phyloP scores from a whole-genome alignment of 2,113 vertebrate species.

The Hyperopisus bebe region DNA sequence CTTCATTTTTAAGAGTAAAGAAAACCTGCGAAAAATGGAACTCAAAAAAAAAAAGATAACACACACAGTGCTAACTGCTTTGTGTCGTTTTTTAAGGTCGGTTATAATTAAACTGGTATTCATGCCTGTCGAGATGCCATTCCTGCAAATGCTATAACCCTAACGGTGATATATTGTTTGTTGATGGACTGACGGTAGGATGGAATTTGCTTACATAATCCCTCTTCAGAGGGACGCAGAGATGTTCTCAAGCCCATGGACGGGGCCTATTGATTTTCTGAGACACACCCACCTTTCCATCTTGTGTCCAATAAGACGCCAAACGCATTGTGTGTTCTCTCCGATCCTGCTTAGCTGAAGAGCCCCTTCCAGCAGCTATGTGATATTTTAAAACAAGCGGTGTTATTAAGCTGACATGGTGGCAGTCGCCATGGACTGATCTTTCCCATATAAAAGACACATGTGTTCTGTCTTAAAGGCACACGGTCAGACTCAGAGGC shows the following conservation, averaged over 20 bases:
- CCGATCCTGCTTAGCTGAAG: not conserved
- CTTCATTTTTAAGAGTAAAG: not conserved
- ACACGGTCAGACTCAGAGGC: not conserved
- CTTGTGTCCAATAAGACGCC: not conserved
- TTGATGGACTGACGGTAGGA: not conserved
- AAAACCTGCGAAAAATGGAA: not conserved
- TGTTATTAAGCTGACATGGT: not conserved
- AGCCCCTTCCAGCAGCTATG: not conserved
- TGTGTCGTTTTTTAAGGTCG: not conserved
- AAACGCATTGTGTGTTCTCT: not conserved
- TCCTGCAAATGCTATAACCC: not conserved
- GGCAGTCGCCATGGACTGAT: not conserved
- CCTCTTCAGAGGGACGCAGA: not conserved
- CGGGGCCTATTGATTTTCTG: not conserved
- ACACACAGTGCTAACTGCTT: not conserved
- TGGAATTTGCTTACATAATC: not conserved
- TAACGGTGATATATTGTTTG: not conserved
- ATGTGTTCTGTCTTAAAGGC: not conserved
- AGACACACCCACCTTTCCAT: not conserved
- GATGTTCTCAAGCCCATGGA: not conserved
- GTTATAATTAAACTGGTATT: not conserved
- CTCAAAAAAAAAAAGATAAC: not conserved
- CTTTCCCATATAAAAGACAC: not conserved
- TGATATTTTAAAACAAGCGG: not conserved
- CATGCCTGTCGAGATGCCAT: not conserved